A percentile compares a stretch with the other conserved stretches of the same genome.
Conservation (phyloP, 2,113 vertebrate genomes). For the Agapornis roseicollis region DNA sequence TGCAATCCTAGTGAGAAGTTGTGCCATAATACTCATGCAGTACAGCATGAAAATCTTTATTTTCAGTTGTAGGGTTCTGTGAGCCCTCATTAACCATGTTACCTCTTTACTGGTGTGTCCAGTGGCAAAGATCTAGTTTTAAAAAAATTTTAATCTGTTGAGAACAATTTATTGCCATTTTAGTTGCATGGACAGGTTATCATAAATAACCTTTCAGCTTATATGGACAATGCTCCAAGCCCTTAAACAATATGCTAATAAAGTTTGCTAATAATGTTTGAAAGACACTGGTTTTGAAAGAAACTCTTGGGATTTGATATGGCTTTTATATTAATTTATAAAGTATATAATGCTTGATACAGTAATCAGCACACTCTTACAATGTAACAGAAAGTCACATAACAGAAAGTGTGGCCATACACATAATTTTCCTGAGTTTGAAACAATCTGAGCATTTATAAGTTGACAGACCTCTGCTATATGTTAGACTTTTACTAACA, state of each 20-base stretch:
- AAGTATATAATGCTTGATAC: neutral
- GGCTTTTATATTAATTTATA: neutral
- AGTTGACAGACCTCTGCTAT: constrained; percentile 14
- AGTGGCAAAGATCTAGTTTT: neutral
- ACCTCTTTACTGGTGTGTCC: neutral
- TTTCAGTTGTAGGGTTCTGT: neutral
- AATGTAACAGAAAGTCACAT: neutral
- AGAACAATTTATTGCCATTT: neutral
- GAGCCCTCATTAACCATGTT: neutral
- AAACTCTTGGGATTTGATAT: neutral
- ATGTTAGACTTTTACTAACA: constrained; percentile 53
- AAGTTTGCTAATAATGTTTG: neutral
- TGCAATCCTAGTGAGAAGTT: neutral
- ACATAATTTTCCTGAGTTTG: neutral
- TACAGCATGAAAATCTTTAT: neutral
- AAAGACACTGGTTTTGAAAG: neutral
- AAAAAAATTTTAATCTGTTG: neutral
- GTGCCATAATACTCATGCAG: neutral
- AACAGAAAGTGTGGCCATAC: neutral
- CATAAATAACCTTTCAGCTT: neutral
- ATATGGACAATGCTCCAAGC: rapidly evolving
- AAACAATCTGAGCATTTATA: neutral
- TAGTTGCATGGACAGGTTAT: neutral
- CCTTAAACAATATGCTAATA: neutral
- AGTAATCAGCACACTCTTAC: neutral